Conservation (phyloP, 1,140 invertebrate genomes). For the Solenopsis fugax region DNA sequence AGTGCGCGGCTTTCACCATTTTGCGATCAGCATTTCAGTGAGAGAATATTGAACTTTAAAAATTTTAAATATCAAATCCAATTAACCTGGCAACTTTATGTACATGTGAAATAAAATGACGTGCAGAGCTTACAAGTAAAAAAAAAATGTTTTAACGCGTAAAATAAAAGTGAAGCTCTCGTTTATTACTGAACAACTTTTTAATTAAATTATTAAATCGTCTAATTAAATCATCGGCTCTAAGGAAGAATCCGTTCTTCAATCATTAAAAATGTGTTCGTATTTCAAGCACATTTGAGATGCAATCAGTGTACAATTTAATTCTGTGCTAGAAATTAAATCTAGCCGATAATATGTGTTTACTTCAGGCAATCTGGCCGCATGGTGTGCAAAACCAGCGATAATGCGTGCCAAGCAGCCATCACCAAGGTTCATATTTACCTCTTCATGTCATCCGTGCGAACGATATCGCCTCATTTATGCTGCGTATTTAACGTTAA, state of each 20-base stretch:
- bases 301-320: conserved; percentile 30
- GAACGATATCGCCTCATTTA: conserved; percentile 30
- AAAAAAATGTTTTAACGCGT: background rate
- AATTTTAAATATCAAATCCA: conserved; percentile 36
- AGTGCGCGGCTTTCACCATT: conserved; percentile 18
- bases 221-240: background rate
- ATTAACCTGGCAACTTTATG: conserved; percentile 10
- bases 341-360: conserved; percentile 1
- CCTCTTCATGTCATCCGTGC: conserved; percentile 2
- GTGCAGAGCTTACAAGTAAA: conserved; percentile 3
- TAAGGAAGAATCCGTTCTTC: background rate
- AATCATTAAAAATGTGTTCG: background rate
- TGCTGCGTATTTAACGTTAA: conserved; percentile 30
- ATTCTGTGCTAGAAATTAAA: conserved; percentile 38
- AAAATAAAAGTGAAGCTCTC: background rate
- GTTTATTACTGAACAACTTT: background rate
- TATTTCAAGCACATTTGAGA: conserved; percentile 1
- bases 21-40: conserved; percentile 35
- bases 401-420: conserved; percentile 29
- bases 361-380: conserved; percentile 6
- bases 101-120: conserved; percentile 13
- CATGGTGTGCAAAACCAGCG: conserved; percentile 10
- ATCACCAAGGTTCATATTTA: conserved; percentile 42
- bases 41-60: conserved; percentile 16
- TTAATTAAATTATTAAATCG: conserved; percentile 7